phyloP scores from a whole-genome alignment of 2,888 invertebrate genomes.

The Apeira syringaria region DNA sequence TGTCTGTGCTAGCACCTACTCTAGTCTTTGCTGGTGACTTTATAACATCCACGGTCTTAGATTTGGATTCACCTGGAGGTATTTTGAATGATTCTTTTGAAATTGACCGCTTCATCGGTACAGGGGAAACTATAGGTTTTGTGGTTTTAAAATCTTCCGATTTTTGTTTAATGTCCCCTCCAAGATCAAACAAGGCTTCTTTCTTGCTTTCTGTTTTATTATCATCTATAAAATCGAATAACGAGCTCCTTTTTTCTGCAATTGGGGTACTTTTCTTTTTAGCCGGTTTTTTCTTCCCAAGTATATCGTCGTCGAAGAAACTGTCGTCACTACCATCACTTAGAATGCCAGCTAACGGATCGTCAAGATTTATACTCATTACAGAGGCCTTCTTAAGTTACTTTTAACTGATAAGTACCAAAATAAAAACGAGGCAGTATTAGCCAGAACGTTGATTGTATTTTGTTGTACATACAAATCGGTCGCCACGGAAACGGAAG shows the following conservation, averaged over 20 bases:
- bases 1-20: conserved; percentile 50
- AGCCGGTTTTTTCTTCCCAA: conserved; percentile 66
- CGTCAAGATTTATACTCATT: conserved; percentile 85
- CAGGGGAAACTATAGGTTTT: conserved; percentile 50
- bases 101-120: conserved; percentile 45
- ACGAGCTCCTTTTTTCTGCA: conserved; percentile 61
- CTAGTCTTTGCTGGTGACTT: conserved; percentile 61
- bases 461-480: conserved; percentile 58
- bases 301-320: conserved; percentile 86
- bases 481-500: conserved; percentile 49
- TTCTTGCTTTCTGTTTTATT: conserved; percentile 46
- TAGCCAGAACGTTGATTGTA: background rate
- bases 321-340: conserved; percentile 89
- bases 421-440: background rate
- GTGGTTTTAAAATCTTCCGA: conserved; percentile 22
- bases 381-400: conserved; percentile 3
- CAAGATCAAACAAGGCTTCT: conserved; percentile 45
- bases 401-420: background rate
- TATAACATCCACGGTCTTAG: conserved; percentile 35
- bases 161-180: conserved; percentile 40
- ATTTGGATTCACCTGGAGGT: conserved; percentile 41
- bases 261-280: conserved; percentile 57
- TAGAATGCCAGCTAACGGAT: conserved; percentile 86
- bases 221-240: conserved; percentile 63
- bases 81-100: conserved; percentile 60